Evolutionary conservation across 2,888 invertebrate genomes (phyloP), one percentile per base, ranked within the genome.

Genomic region (Nebria salina): DNA sequence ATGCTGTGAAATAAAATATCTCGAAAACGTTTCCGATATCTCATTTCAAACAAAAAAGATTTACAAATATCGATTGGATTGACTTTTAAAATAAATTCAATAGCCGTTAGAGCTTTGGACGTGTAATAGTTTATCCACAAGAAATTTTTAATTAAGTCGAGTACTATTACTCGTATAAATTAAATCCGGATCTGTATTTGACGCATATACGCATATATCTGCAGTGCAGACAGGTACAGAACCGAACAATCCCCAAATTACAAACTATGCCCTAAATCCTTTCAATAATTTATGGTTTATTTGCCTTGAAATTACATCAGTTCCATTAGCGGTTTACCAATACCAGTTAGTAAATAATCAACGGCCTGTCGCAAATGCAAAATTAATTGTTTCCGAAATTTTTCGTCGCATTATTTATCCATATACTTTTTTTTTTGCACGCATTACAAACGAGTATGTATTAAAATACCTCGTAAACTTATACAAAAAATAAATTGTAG

Each of bases 251-350:
- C 8, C 8, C 54, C 54, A 54, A 54, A 54, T 54, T 54, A 54
- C 54, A 54, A 54, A 54, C 54, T 54, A 54, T 54, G 54, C 54
- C 11, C 54, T 54, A 13, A 54, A 54, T 54, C 54, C 54, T 54
- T 54, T 54, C 54, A 54, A 54, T 54, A 54, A 34, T 65, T 26
- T 34, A 64, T 75, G 75, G 65, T 75, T 75, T 65, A 65, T 75
- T 25, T 64, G 75, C 41, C 65, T 75, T 34, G 4, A 54, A 54
- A 54, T 54, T 54, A 54, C 54, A 54, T 54, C 54, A 54, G 11
- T 54, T 54, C 54, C 8, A 54, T 54, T 54, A 54, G 13, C 54
- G 54, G 54, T 54, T 54, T 54, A 54, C 54, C 54, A 54, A 54
- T 54, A 11, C 13, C 54, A 54, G 13, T 8, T 54, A 54, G 54